phyloP scores from a whole-genome alignment of 2,797 vertebrate genomes.

The Notamacropus eugenii region DNA sequence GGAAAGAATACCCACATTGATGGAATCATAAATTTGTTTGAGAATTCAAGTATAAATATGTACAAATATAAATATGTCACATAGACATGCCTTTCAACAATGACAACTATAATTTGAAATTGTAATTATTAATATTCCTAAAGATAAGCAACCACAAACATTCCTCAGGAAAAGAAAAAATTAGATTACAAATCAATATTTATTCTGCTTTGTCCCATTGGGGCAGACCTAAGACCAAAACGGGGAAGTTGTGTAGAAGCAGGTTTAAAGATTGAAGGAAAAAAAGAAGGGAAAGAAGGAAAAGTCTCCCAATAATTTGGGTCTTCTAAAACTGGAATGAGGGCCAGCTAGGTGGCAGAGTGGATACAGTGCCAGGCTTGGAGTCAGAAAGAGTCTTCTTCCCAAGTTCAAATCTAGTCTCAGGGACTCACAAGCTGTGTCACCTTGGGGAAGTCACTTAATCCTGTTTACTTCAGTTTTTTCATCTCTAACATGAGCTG shows the following conservation, averaged over 20 bases:
- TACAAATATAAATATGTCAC: not conserved
- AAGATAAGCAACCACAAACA: not conserved
- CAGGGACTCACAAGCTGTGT: not conserved
- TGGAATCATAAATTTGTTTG: not conserved
- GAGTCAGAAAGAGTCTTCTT: not conserved
- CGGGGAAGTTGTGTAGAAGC: not conserved
- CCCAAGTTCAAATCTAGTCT: not conserved
- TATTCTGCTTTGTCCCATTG: not conserved
- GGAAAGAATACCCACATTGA: not conserved
- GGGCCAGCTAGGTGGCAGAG: not conserved
- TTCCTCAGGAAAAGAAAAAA: not conserved
- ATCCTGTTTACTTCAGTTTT: too few species aligned
- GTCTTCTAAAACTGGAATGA: not conserved
- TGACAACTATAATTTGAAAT: not conserved
- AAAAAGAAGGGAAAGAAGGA: not conserved
- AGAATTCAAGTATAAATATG: not conserved
- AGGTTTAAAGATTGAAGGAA: not conserved
- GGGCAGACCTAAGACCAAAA: not conserved
- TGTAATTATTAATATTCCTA: not conserved
- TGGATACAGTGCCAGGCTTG: not conserved
- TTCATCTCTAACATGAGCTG: not conserved
- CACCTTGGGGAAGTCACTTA: not conserved
- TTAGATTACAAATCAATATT: not conserved
- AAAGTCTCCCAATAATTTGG: not conserved
- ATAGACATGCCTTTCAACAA: not conserved